A percentile compares a stretch with the other conserved stretches of the same genome.
Evolutionary conservation across 2,888 invertebrate genomes (phyloP).

Genomic region (Melanotus villosus): DNA sequence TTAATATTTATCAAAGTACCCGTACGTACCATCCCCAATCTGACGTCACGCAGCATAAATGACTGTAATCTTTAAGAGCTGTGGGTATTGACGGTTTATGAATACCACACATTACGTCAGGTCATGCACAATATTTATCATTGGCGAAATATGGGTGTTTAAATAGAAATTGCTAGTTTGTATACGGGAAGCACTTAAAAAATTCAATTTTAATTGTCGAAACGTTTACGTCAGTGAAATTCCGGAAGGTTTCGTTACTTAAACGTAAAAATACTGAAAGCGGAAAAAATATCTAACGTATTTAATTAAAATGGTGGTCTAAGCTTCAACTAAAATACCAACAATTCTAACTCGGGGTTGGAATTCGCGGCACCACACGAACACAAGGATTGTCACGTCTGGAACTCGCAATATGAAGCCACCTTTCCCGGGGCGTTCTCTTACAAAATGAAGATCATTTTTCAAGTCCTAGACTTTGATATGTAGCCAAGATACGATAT

Average conservation of each 20-base stretch:
- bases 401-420: constrained; percentile 23
- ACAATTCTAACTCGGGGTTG: constrained; percentile 14
- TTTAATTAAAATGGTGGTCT: background rate
- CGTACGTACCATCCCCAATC: constrained; percentile 34
- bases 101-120: constrained; percentile 34
- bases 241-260: background rate
- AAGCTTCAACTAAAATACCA: background rate
- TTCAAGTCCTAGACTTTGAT: constrained; percentile 39
- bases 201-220: background rate
- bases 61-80: constrained; percentile 41
- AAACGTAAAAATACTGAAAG: too few species aligned
- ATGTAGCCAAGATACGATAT: constrained; percentile 39
- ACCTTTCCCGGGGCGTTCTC: constrained; percentile 33
- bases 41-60: constrained; percentile 42
- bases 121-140: constrained; percentile 34
- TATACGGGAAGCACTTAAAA: background rate
- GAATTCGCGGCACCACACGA: constrained; percentile 10
- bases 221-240: too few species aligned
- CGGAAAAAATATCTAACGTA: too few species aligned
- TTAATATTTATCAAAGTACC: constrained; percentile 44
- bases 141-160: constrained; percentile 32
- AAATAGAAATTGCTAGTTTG: constrained; percentile 20
- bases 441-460: constrained; percentile 39
- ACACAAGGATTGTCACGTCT: constrained; percentile 19
- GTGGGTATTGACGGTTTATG: constrained; percentile 40